phyloP scores from a whole-genome alignment of 2,888 invertebrate genomes.

The Clepsis dumicolana region DNA sequence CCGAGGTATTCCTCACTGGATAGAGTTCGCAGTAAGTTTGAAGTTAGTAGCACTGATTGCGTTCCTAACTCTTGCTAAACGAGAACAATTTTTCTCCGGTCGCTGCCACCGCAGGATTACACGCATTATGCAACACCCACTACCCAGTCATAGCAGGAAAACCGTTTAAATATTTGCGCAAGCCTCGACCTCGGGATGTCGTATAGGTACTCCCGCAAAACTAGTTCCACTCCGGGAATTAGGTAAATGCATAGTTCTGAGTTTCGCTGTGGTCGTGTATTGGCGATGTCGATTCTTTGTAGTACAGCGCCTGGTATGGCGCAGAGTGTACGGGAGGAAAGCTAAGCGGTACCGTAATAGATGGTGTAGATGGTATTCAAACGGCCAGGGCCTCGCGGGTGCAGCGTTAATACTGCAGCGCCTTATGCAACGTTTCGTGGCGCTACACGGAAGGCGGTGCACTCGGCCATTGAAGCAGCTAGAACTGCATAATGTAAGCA shows the following conservation, averaged over 20 bases:
- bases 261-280: slow-evolving; percentile 12
- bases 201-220: slow-evolving; percentile 68
- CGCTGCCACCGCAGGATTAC: slow-evolving; percentile 42
- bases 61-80: not conserved
- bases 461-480: slow-evolving; percentile 81
- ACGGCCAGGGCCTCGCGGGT: not conserved
- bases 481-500: slow-evolving; percentile 58
- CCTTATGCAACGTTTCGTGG: slow-evolving; percentile 77
- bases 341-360: slow-evolving; percentile 50
- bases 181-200: slow-evolving; percentile 73
- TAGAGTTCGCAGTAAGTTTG: not conserved
- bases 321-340: not conserved
- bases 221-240: slow-evolving; percentile 68
- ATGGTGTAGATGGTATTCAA: slow-evolving; percentile 51
- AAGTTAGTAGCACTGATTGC: not conserved
- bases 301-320: not conserved
- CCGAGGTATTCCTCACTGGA: not conserved
- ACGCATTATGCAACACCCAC: slow-evolving; percentile 51
- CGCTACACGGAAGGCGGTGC: slow-evolving; percentile 78
- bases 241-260: slow-evolving; percentile 40
- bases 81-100: slow-evolving; percentile 19
- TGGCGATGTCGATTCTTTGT: not conserved
- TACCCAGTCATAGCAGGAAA: slow-evolving; percentile 66
- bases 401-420: slow-evolving; percentile 50
- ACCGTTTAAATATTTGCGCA: slow-evolving; percentile 77